Evolutionary conservation across 2,113 vertebrate genomes (phyloP).

Genomic region (Notechis scutatus): DNA sequence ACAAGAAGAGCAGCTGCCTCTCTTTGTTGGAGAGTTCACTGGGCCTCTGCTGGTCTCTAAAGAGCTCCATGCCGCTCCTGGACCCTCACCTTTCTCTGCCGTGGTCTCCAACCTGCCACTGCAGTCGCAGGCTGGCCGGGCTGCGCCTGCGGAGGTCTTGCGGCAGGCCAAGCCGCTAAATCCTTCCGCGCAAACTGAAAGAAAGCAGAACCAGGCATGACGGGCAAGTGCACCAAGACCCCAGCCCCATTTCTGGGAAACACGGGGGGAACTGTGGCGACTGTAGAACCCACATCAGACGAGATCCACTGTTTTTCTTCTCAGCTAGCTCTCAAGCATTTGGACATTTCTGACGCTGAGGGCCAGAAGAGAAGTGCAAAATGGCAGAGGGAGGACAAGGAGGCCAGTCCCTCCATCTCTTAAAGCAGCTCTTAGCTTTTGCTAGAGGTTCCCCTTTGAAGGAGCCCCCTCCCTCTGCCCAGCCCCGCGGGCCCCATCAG

Average conservation of each 20-base stretch:
- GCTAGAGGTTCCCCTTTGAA: neutral
- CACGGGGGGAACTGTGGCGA: neutral
- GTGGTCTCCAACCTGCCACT: constrained; percentile 13
- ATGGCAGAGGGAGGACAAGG: neutral
- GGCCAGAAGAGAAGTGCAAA: too few relatives aligned
- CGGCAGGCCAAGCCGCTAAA: constrained; percentile 1
- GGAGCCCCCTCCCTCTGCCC: neutral
- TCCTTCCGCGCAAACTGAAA: constrained; percentile 23
- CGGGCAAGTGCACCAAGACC: neutral
- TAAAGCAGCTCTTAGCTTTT: neutral
- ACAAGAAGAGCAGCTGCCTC: neutral
- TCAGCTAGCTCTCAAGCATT: neutral
- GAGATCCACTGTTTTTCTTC: neutral
- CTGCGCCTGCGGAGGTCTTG: neutral
- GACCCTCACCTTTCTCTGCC: constrained; percentile 12
- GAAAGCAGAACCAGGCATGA: neutral
- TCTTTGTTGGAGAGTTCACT: neutral
- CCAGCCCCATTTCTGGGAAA: neutral
- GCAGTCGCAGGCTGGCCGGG: constrained; percentile 15
- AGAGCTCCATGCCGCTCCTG: neutral
- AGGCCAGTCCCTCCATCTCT: neutral
- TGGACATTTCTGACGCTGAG: neutral
- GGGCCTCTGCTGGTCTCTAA: neutral
- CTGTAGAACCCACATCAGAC: neutral
- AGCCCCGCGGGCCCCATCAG: neutral